phyloP scores from a whole-genome alignment of 2,797 vertebrate genomes.

The Amazonetta brasiliensis region DNA sequence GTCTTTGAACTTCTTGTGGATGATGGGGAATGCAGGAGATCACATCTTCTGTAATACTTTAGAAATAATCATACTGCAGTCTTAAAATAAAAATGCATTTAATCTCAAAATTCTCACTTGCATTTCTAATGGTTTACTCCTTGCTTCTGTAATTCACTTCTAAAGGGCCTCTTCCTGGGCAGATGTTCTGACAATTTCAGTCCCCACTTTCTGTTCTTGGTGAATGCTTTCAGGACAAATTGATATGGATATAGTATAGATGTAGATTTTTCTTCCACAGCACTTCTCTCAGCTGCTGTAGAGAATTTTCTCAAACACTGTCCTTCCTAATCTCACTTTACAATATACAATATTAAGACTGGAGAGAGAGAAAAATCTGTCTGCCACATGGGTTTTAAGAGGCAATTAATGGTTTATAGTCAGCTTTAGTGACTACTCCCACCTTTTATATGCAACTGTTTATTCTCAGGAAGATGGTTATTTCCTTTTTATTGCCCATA shows the following conservation, averaged over 20 bases:
- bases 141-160: slow-evolving; percentile 21
- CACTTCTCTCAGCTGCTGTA: not conserved
- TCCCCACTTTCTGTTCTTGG: not conserved
- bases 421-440: not conserved
- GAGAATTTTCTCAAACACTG: not conserved
- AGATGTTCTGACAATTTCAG: not conserved
- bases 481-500: not conserved
- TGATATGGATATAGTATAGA: not conserved
- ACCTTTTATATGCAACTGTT: not conserved
- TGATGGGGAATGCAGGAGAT: not conserved
- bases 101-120: not conserved
- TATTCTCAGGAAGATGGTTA: not conserved
- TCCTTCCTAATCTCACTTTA: not conserved
- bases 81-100: not conserved
- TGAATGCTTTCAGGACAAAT: not conserved
- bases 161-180: not conserved
- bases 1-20: not conserved
- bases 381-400: not conserved
- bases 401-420: not conserved
- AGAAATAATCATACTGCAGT: not conserved
- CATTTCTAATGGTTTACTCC: not conserved
- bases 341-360: not conserved
- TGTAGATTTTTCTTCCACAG: not conserved
- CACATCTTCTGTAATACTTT: not conserved
- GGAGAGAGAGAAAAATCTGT: not conserved